Evolutionary conservation across 2,797 vertebrate genomes (phyloP), one percentile per base, ranked within the genome.

Genomic region (Aeoliscus strigatus): DNA sequence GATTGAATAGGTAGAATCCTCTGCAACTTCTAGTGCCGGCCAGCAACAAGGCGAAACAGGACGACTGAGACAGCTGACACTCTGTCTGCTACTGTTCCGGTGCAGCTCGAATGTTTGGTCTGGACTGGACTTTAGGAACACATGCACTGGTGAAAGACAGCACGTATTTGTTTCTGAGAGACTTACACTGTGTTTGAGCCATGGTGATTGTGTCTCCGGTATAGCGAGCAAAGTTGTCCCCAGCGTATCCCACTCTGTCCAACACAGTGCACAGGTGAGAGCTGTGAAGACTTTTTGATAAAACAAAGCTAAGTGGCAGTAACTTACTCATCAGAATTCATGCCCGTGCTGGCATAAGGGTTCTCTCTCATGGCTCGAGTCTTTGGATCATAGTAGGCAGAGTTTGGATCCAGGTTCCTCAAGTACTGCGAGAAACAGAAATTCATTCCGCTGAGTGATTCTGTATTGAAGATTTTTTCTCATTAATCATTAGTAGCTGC

Each of bases 291-390:
- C 4, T 6, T 2, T 27, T 2, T 3, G 2, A 30, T 6, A 1
- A 15, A 17, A 12, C 8, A 26, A 18, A 17, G 31, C 13, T 9
- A 0, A 27, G 2, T 9, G 4, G 33, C 30, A 31, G 2, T 7
- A 27, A 90, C 96, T 69, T 86, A 98, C 95, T 99, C 96, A 2
- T 99, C 96, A 43, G 94, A 90, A 75, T 91, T 94, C 85, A 92
- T 96, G 70, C 96, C 96, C 7, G 94, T 93, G 75, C 94, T 98
- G 55, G 90, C 85, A 58, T 99, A 98, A 0, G 96, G 95, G 68
- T 98, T 99, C 75, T 98, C 96, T 54, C 96, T 93, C 96, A 99
- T 99, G 1, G 96, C 94, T 83, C 96, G 92, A 1, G 96, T 99
- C 87, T 98, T 98, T 44, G 96, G 96, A 81, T 98, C 96, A 13